phyloP scores from a whole-genome alignment of 2,888 invertebrate genomes.

The Plagodis dolabraria region DNA sequence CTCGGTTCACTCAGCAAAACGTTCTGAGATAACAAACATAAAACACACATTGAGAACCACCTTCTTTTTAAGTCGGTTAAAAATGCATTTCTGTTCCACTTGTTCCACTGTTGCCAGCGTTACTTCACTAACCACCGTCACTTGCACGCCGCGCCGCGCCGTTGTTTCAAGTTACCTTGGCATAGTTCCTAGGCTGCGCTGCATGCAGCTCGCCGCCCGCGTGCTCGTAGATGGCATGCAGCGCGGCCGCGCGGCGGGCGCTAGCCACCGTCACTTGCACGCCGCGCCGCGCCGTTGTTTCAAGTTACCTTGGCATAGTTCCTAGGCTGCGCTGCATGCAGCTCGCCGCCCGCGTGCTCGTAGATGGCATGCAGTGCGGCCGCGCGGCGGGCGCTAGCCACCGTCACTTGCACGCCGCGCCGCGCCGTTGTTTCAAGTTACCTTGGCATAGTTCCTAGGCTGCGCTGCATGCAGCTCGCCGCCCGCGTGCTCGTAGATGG shows the following conservation, averaged over 20 bases:
- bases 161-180: conserved; percentile 75
- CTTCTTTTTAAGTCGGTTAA: too few relatives aligned
- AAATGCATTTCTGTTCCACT: too few relatives aligned
- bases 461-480: conserved; percentile 89
- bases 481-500: conserved; percentile 95
- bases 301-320: conserved; percentile 90
- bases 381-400: conserved; percentile 95
- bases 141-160: too few relatives aligned
- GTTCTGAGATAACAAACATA: too few relatives aligned
- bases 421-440: neutral
- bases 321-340: conserved; percentile 88
- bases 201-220: conserved; percentile 90
- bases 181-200: conserved; percentile 94
- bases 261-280: conserved; percentile 86
- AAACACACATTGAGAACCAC: too few relatives aligned
- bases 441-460: conserved; percentile 95
- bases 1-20: too few relatives aligned
- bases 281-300: too few relatives aligned
- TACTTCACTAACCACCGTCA: too few relatives aligned
- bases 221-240: conserved; percentile 95
- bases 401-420: conserved; percentile 41
- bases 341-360: conserved; percentile 95
- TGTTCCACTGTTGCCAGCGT: too few relatives aligned
- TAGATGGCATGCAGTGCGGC: conserved; percentile 94
- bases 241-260: conserved; percentile 93